phyloP scores from a whole-genome alignment of 2,888 invertebrate species.

The Microchrysa polita region DNA sequence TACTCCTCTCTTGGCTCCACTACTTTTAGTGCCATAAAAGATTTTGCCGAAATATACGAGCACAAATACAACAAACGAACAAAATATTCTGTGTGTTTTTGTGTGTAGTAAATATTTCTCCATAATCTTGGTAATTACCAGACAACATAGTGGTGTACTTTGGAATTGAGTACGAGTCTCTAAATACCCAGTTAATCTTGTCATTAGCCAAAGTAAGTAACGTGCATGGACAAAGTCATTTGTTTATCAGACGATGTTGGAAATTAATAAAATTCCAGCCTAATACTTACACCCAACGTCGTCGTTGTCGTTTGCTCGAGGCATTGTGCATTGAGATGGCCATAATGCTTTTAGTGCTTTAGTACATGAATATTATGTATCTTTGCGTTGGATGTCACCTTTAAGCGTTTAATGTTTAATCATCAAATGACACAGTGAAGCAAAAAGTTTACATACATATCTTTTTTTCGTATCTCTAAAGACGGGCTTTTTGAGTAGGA shows the following conservation, averaged over 20 bases:
- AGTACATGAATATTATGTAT: no score
- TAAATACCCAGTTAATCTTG: slow-evolving; percentile 33
- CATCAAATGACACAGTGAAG: slow-evolving; percentile 21
- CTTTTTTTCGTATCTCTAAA: no score
- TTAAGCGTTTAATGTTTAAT: slow-evolving; percentile 11
- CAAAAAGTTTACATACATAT: no score
- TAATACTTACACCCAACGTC: slow-evolving; percentile 15
- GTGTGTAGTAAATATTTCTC: background rate
- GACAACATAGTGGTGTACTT: background rate
- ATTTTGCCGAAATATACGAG: slow-evolving; percentile 19
- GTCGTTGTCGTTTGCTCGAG: no score
- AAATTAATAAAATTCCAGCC: slow-evolving; percentile 37
- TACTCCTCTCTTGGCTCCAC: slow-evolving; percentile 19
- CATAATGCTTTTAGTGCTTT: no score
- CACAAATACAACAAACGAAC: no score
- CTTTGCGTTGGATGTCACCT: slow-evolving; percentile 2
- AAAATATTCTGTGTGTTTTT: background rate
- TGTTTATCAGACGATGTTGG: slow-evolving; percentile 33
- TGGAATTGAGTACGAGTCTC: slow-evolving; percentile 8
- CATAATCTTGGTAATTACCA: no score
- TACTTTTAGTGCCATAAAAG: slow-evolving; percentile 14
- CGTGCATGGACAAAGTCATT: slow-evolving; percentile 29
- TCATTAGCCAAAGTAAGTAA: slow-evolving; percentile 14
- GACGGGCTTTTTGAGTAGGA: no score
- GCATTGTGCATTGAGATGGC: background rate